phyloP scores from a whole-genome alignment of 2,113 vertebrate genomes.

The Gopherus evgoodei region DNA sequence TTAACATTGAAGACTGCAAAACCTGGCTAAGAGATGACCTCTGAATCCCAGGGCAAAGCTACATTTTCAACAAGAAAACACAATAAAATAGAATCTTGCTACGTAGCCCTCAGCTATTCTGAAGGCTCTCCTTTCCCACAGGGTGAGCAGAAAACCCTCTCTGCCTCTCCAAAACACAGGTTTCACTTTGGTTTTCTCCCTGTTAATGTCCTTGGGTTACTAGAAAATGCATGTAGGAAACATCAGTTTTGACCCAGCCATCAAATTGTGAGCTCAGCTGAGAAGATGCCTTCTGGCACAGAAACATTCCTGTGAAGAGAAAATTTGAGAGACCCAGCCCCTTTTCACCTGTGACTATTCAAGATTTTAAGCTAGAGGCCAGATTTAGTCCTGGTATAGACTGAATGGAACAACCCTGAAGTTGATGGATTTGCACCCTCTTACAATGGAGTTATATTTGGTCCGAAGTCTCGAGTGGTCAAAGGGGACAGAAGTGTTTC shows the following conservation, averaged over 20 bases:
- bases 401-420: background rate
- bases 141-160: background rate
- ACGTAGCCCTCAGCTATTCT: background rate
- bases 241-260: background rate
- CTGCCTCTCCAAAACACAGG: background rate
- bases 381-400: background rate
- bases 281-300: background rate
- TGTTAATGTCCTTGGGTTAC: background rate
- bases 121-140: background rate
- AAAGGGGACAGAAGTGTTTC: background rate
- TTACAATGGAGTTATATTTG: background rate
- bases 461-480: background rate
- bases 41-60: background rate
- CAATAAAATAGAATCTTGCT: background rate
- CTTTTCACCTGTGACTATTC: background rate
- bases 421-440: background rate
- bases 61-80: background rate
- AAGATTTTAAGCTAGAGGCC: background rate
- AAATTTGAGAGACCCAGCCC: background rate
- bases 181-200: background rate
- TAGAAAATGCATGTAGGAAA: background rate
- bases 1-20: background rate
- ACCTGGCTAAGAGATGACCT: background rate
- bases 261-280: background rate
- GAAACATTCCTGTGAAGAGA: background rate